These are phyloP conservation scores for Syndactyla subalaris DNA, from an alignment of 2,797 vertebrate species.

Conservation along the genomic window DNA sequence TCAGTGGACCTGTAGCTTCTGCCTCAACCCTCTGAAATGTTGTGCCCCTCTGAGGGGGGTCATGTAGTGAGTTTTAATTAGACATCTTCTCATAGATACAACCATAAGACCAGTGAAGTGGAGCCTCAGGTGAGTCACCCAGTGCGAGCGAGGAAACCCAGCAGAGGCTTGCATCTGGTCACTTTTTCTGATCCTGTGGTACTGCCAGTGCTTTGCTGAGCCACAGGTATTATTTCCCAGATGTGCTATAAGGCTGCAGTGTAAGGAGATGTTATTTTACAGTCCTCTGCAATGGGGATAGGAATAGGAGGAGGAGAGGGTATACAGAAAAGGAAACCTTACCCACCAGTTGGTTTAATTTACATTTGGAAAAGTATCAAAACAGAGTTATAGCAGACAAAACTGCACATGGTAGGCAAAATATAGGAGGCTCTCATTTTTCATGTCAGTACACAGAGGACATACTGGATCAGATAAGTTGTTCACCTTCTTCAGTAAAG, in stretches of 20 bases:
- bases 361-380: conserved; percentile 26
- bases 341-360: not conserved
- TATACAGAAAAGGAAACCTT: not conserved
- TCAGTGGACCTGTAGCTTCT: not conserved
- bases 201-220: not conserved
- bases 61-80: not conserved
- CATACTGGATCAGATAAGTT: not conserved
- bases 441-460: not conserved
- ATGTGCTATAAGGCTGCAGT: not conserved
- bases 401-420: not conserved
- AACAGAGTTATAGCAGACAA: not conserved
- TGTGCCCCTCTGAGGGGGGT: not conserved
- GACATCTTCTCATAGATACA: not conserved
- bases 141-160: not conserved
- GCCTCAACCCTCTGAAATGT: not conserved
- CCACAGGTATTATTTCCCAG: not conserved
- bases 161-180: not conserved
- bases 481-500: not conserved
- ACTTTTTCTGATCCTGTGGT: not conserved
- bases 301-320: not conserved
- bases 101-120: not conserved
- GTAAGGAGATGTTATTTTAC: not conserved
- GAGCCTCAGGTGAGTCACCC: not conserved
- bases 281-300: not conserved
- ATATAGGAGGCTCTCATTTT: not conserved